These are phyloP conservation scores for Pygoscelis antarcticus DNA, from an alignment of 2,113 vertebrate species.

Conservation along the genomic window DNA sequence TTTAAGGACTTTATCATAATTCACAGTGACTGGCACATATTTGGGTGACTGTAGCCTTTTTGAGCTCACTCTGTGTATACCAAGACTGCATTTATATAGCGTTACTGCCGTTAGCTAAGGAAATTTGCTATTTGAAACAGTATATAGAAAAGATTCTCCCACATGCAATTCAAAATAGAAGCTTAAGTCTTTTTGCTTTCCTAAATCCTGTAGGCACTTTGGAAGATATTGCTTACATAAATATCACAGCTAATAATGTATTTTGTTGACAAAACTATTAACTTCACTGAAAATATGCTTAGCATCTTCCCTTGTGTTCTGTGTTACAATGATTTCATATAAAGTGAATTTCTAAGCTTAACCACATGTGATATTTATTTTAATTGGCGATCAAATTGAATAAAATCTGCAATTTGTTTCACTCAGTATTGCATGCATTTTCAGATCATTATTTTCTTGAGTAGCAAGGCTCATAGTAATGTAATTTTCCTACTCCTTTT, in stretches of 20 bases:
- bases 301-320: not conserved
- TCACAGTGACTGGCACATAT: not conserved
- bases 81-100: not conserved
- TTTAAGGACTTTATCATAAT: not conserved
- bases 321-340: not conserved
- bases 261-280: slow-evolving; percentile 35
- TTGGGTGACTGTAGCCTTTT: not conserved
- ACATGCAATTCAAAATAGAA: not conserved
- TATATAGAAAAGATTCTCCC: not conserved
- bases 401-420: not conserved
- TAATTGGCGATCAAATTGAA: slow-evolving; percentile 14
- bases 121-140: not conserved
- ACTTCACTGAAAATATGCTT: not conserved
- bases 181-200: not conserved
- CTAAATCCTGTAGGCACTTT: not conserved
- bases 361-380: slow-evolving; percentile 7
- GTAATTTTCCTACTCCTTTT: not conserved
- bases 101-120: not conserved
- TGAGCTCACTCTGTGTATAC: fast-evolving
- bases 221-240: slow-evolving; percentile 5
- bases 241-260: not conserved
- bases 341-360: slow-evolving; percentile 2
- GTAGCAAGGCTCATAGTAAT: not conserved
- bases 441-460: not conserved
- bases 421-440: not conserved